These are phyloP conservation scores for Melanerpes formicivorus DNA, from an alignment of 2,113 vertebrate species.

Conservation along the genomic window DNA sequence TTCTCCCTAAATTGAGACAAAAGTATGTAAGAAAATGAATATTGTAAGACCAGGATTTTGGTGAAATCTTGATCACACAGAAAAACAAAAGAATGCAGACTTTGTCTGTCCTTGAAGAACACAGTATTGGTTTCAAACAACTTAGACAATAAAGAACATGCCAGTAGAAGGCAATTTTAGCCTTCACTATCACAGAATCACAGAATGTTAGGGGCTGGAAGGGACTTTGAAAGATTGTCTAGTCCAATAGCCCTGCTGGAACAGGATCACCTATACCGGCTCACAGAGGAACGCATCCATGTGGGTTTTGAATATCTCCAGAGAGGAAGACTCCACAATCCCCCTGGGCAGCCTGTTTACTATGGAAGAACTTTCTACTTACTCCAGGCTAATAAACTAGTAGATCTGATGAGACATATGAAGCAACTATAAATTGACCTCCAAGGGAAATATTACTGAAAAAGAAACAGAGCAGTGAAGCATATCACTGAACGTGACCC, in stretches of 20 bases:
- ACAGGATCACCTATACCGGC: too few species aligned
- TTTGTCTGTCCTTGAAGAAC: too few species aligned
- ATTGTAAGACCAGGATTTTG: neutral
- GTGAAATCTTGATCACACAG: neutral
- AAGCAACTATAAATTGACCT: neutral
- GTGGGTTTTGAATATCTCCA: too few species aligned
- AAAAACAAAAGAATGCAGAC: too few species aligned
- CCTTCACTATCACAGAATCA: neutral
- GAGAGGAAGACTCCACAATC: too few species aligned
- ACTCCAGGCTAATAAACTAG: neutral
- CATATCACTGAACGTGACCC: accelerated
- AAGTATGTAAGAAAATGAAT: neutral
- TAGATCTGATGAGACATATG: neutral
- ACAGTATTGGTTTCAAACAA: neutral
- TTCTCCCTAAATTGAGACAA: neutral
- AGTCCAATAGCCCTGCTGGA: too few species aligned
- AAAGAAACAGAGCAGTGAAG: neutral
- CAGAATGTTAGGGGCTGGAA: too few species aligned
- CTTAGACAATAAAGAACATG: neutral
- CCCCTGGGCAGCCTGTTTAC: too few species aligned
- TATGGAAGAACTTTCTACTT: neutral
- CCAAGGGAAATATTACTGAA: neutral
- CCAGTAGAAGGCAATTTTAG: neutral
- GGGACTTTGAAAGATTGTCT: too few species aligned
- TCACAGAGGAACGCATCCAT: too few species aligned